Evolutionary conservation across 2,113 vertebrate species (phyloP).

Genomic region (Pluvianellus socialis): DNA sequence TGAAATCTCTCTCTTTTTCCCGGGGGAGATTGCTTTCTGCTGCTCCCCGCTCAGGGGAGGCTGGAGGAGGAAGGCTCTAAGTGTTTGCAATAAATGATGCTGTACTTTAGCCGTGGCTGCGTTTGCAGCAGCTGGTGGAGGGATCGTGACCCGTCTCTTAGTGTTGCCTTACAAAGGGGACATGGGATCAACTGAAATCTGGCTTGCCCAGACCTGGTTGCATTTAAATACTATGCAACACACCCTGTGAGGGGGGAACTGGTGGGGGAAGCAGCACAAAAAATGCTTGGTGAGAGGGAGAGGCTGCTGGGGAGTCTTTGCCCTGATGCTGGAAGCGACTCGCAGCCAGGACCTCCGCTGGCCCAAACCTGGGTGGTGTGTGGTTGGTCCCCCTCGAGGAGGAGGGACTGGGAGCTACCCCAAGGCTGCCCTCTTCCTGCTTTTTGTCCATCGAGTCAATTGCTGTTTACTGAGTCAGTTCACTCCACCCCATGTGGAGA

Average conservation of each 20-base stretch:
- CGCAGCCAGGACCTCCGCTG: accelerated
- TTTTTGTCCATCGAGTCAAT: not conserved
- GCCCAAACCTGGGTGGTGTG: not conserved
- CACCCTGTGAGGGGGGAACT: not conserved
- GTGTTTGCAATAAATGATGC: not conserved
- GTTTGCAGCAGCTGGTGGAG: not conserved
- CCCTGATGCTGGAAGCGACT: accelerated
- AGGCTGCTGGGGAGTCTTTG: not conserved
- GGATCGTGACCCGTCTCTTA: not conserved
- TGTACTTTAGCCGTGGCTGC: not conserved
- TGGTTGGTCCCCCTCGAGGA: accelerated
- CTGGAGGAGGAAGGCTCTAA: not conserved
- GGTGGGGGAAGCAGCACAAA: accelerated
- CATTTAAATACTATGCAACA: not conserved
- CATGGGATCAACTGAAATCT: not conserved
- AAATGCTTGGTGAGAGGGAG: not conserved
- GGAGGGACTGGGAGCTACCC: not conserved
- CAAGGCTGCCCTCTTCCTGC: not conserved
- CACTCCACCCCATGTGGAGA: not conserved
- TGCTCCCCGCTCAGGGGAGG: not conserved
- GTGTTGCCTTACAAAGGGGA: not conserved
- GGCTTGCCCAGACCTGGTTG: not conserved
- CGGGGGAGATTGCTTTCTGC: not conserved
- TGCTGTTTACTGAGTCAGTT: not conserved
- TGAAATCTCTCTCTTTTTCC: not conserved